Base-by-base conservation (phyloP, 2,797 vertebrate genomes). In the Staurois parvus region DNA sequence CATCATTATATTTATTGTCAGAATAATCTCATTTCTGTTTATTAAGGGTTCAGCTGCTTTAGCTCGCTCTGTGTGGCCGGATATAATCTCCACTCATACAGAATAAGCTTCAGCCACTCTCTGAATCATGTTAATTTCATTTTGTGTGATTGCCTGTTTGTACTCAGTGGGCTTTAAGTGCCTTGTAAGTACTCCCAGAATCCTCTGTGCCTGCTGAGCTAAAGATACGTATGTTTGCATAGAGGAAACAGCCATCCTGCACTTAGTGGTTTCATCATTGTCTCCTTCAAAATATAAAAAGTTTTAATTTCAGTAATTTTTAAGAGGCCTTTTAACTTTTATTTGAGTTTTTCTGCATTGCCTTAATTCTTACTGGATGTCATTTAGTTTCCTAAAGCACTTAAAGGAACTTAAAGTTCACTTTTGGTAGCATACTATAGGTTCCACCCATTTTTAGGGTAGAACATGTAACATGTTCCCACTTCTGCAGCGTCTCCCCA, bases 1-100 rank as follows among this genome's bases (percentile, higher is more conserved):
- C 42, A 32, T 59, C 8, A 37, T 72, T 81, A 32, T 72, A 40
- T 59, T 74, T 52, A 42, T 67, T 77, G 30, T 59, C n/a, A 52
- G 28, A 48, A 75, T 78, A 78, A 84, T 45, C 68, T 32, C 56
- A 48, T 78, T 76, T 78, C 67, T 45, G 19, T 45, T 32, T 78
- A 79, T 84, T 78, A 79, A 28, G 52, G 74, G 8, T 66, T 66
- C 68, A 64, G 64, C 72, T 73, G 68, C 10, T 64, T 48, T 32
- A 8, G 70, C 9, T 8, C 42, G 45, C 29, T 62, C 68, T 34
- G 11, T 24, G 12, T 59, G 26, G n/a, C 66, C 21, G 12, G 37
- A 68, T 72, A 13, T 66, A 72, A 72, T 84, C 69, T 52, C 52
- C 69, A 24, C 52, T 73, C 24, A 8, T 48, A 37, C 15, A 59